Base-by-base conservation (phyloP, 2,888 invertebrate genomes). In the Siphlonurus alternatus region DNA sequence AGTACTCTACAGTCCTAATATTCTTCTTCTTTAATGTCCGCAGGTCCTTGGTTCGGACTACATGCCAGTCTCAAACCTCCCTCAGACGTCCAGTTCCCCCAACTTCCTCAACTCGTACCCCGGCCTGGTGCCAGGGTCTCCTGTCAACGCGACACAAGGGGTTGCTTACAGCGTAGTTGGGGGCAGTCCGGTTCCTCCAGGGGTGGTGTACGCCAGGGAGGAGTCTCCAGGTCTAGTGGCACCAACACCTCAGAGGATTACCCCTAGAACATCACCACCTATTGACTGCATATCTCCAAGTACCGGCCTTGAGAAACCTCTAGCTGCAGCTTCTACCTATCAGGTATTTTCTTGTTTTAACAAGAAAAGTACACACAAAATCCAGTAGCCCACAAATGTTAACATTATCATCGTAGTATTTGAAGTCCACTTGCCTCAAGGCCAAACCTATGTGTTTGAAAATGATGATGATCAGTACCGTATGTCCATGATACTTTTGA, bases 281-380 rank as follows among this genome's bases (percentile, higher is more conserved):
- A 73, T 73, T 53, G 74, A 72, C 66, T 75, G 72, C 68, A 72
- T 73, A 64, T 77, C 77, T 20, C 77, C 78, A 25, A 75, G 75
- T 65, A 72, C 75, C 24, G 71, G 72, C 63, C 67, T 68, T 63
- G 69, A 69, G 23, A 70, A 70, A 24, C 67, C 68, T 5, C 53
- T 61, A 68, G 68, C 66, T 67, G 70, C 71, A 63, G 71, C 75
- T 64, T 74, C 74, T 25, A 70, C 75, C 64, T 75, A 74, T 71
- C 74, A 75, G 71, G 74, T 74, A 68, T 64, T 25, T 53, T 56
- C 51, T 60, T 24, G 15, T 3, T 60, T 60, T 15, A 10, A 2
- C 2, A 3, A 20, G 19, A 10, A 22, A 54, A 54, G 19, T 54
- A 15, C 15, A 10, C 53, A 10, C n/a, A n/a, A n/a, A n/a, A n/a